Percentiles rank a stretch among this genome's conserved stretches.
These are phyloP conservation scores for Emys orbicularis DNA, from an alignment of 2,797 vertebrate species.

Conservation along the genomic window DNA sequence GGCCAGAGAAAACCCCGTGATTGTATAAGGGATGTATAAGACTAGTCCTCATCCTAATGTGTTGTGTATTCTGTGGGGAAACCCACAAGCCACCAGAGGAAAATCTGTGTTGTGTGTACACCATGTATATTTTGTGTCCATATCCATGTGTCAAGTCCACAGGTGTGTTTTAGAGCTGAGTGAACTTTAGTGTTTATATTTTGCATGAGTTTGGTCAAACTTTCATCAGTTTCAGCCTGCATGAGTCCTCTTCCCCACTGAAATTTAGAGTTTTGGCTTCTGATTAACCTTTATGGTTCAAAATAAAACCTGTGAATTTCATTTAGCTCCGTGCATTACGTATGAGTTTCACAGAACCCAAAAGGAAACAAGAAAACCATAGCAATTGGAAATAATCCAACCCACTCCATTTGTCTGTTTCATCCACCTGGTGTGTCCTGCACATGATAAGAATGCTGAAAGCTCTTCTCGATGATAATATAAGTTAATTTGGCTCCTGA, in stretches of 20 bases:
- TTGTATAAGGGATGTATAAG: not conserved
- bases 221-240: not conserved
- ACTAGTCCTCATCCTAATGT: fast-evolving
- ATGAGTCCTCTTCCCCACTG: fast-evolving
- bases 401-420: not conserved
- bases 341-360: not conserved
- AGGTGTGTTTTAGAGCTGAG: fast-evolving
- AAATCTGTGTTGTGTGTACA: not conserved
- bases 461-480: not conserved
- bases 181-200: not conserved
- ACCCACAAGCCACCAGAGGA: fast-evolving
- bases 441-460: not conserved
- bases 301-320: not conserved
- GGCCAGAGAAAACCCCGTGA: fast-evolving
- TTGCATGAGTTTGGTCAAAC: fast-evolving
- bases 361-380: not conserved
- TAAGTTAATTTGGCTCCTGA: not conserved
- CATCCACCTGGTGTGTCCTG: fast-evolving
- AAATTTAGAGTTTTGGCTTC: not conserved
- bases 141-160: fast-evolving
- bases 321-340: no score
- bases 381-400: fast-evolving
- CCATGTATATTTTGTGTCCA: fast-evolving
- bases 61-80: fast-evolving
- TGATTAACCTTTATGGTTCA: fast-evolving